Evolutionary conservation across 1,140 invertebrate species (phyloP), one percentile per base, ranked within the genome.

Genomic region (Drosophila burlai): DNA sequence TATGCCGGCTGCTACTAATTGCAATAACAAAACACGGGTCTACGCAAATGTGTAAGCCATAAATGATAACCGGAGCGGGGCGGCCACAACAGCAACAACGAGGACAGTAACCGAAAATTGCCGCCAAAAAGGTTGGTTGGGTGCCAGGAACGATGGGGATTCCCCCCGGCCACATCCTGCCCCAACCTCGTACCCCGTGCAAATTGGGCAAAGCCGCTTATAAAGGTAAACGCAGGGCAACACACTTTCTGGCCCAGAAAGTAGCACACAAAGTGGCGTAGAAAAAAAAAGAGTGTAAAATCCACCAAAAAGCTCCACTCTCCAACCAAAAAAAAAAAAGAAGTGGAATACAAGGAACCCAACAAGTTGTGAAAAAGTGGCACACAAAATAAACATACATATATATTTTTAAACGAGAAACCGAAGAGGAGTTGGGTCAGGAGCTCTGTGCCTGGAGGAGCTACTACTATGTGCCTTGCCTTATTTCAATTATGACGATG

Each of bases 181-280:
- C 49, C 46, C 7, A 52, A 11, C 34, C 61, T 62, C 57, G 72
- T 63, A 42, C 65, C 57, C 61, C 81, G 54, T 65, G 49, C 82
- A 89, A 89, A 89, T 89, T 89, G 85, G 66, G 54, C 78, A 85
- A 89, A 89, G 85, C 85, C 85, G 85, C 85, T 89, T 89, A 89
- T 90, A 89, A 89, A 89, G 85, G 85, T 91, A 90, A 89, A 85
- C 74, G 84, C 81, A 81, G 81, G 74, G 72, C 83, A 73, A 76
- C 81, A 86, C 71, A 81, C 83, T 81, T 85, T 75, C 76, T 78
- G 67, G 80, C 57, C 67, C 75, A 65, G 83, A 87, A 87, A 89
- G 85, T 84, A 84, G 86, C 81, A 90, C 84, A 87, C 62, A 83
- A 87, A 77, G 67, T 89, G 73, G 59, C 63, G 72, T 80, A 80